Evolutionary conservation across 1,140 invertebrate species (phyloP), one percentile per base, ranked within the genome.

Genomic region (Hypsibius dujardini): DNA sequence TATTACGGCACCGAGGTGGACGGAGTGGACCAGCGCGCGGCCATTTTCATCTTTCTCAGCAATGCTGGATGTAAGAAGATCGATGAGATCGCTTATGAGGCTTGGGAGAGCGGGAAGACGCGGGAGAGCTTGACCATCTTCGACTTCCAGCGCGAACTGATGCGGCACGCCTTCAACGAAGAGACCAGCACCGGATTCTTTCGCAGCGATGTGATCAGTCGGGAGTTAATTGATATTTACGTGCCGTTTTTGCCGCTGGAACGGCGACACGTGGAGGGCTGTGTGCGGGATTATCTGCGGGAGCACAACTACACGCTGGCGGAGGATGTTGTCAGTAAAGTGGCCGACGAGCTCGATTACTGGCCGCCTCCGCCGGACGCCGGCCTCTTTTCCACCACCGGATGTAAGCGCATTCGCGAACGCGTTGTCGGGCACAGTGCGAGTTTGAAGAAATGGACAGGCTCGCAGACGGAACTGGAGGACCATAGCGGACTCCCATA

Each of bases 201-300:
- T 74, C 84, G 84, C 73, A 87, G 87, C 69, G 84, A 87, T 72
- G 78, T 90, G 0, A 90, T 98, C 74, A 84, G 86, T 56, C 85
- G 86, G 40, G 87, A 87, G 80, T 80, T 95, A 15, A 90, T 98
- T 71, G 92, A 94, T 79, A 86, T 91, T 76, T 96, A 89, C 77
- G 84, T 97, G 71, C 94, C 94, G 72, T 98, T 97, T 78, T 76
- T 98, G 71, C 93, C 94, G 1, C 78, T 98, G 47, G 91, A 96
- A 80, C 84, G 87, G 77, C 75, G 80, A 2, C 93, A 98, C 81
- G 85, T 97, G 2, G 81, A 82, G 73, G 76, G 84, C 71, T 97
- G 93, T 79, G 80, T 83, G 40, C 72, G 73, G 70, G 79, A 83
- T 71, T 79, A 79, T 60, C 74, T 84, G 42, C 70, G 28, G 1